Base-by-base conservation (phyloP, 2,797 vertebrate genomes). In the Telmatherina bonti region DNA sequence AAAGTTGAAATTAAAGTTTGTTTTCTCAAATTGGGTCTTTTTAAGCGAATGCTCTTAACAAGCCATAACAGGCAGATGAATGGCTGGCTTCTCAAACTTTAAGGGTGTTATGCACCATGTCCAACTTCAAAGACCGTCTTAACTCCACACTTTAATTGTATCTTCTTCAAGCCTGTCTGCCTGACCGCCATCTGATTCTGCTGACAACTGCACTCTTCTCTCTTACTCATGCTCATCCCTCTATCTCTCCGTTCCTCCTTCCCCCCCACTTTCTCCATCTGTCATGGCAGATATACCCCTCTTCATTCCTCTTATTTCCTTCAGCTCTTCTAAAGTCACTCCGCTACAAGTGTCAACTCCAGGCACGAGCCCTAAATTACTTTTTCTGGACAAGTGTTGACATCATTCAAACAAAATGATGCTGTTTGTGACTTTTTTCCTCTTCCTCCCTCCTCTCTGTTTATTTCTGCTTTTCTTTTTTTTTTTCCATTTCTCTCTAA, bases 111-210 rank as follows among this genome's bases (percentile, higher is more conserved):
- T 85, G 84, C 85, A 93, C 93, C 91, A 75, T 83, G 95, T 93
- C 86, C 72, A 81, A 94, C 96, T 96, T 95, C 96, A 97, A 97
- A 97, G 96, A 88, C 78, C 74, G 74, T 93, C 93, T 95, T 94
- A 93, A 96, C 90, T 86, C 94, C 89, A 93, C 94, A 92, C 94
- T 96, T 95, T 95, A 95, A 95, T 96, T 94, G 89, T 93, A 95
- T 96, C 95, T 95, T 93, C 88, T 93, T 83, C 93, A 93, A 94
- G 94, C 92, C 79, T 90, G 93, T 94, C 93, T 93, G 93, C 93
- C 83, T 91, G 91, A 90, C 91, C 86, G 83, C 92, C 94, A 94
- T 93, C 68, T 70, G 91, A 93, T 95, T 96, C 95, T 95, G 95
- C 96, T 95, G 96, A 95, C 93, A 93, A 92, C 92, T 93, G 91